Conservation (phyloP, 2,888 invertebrate genomes). For the Eurytoma californica region DNA sequence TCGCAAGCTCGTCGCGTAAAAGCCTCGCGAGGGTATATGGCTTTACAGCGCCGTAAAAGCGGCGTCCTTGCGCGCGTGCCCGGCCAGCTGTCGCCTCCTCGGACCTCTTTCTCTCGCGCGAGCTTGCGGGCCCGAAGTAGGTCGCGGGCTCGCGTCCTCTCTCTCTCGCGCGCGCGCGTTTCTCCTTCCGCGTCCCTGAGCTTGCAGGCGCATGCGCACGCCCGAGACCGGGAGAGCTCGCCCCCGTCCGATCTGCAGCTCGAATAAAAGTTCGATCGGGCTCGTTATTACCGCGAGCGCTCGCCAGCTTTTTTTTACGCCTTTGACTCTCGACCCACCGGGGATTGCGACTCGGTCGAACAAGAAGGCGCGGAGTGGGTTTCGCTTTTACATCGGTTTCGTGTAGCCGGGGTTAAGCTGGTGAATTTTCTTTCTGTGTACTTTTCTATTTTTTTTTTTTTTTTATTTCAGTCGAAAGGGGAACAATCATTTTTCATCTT, state of each 20-base stretch:
- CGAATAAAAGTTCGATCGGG: conserved; percentile 4
- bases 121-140: conserved; percentile 53
- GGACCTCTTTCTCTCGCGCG: conserved; percentile 34
- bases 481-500: too few relatives aligned
- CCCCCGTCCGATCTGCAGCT: too few relatives aligned
- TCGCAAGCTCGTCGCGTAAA: conserved; percentile 6
- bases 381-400: not conserved
- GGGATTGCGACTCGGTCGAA: not conserved
- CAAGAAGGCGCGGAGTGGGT: not conserved
- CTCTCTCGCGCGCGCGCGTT: not conserved
- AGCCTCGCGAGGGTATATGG: not conserved
- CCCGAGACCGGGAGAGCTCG: too few relatives aligned
- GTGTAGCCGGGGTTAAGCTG: too few relatives aligned
- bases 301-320: conserved; percentile 33
- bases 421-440: too few relatives aligned
- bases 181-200: conserved; percentile 10
- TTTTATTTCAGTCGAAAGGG: too few relatives aligned
- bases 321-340: not conserved
- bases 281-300: conserved; percentile 31
- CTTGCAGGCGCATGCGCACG: conserved; percentile 9
- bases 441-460: too few relatives aligned
- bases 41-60: conserved; percentile 40
- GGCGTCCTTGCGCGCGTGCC: conserved; percentile 49
- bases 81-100: conserved; percentile 31
- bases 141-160: conserved; percentile 39